Evolutionary conservation across 2,888 invertebrate genomes (phyloP), one percentile per base, ranked within the genome.

Genomic region (Eristalis pertinax): DNA sequence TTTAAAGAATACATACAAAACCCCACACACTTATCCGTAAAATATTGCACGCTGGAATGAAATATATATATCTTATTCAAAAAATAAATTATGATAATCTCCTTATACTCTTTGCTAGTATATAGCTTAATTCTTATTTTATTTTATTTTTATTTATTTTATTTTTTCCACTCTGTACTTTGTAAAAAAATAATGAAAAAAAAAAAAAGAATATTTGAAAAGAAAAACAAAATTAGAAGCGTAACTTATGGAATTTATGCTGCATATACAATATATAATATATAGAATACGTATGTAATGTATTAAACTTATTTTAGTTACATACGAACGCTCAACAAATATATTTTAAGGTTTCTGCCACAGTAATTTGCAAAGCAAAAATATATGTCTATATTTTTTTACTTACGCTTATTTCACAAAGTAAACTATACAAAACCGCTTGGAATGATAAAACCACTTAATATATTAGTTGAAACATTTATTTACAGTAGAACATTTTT

Each of bases 11-110:
- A 81, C 29, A 64, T 77, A 80, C 29, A 80, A 83, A 83, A 81
- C 78, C 68, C 89, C 89, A 90, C 90, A 90, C 90, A 88, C 88
- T 90, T 88, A 80, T 78, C 79, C 88, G 84, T 88, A 88, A 88
- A 88, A 88, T 88, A 88, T 88, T 90, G 90, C 90, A 90, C 90
- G 90, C 90, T 90, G 90, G 89, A 90, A 90, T 90, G 90, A 89
- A 90, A 89, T 88, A 89, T 85, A 89, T 70, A 81, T 87, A 77
- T 86, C 74, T 80, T 84, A 84, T 81, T 88, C 43, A 67, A 86
- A 84, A 5, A 80, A 5, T 13, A 38, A 76, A 77, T 64, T 79
- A 83, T 65, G 60, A 83, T 83, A 83, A 68, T 77, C 73, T 69
- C 79, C 88, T 84, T 84, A 83, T 88, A 89, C 82, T 89, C 88